Evolutionary conservation across 1,140 invertebrate species (phyloP), one percentile per base, ranked within the genome.

Genomic region (Magallana gigas): DNA sequence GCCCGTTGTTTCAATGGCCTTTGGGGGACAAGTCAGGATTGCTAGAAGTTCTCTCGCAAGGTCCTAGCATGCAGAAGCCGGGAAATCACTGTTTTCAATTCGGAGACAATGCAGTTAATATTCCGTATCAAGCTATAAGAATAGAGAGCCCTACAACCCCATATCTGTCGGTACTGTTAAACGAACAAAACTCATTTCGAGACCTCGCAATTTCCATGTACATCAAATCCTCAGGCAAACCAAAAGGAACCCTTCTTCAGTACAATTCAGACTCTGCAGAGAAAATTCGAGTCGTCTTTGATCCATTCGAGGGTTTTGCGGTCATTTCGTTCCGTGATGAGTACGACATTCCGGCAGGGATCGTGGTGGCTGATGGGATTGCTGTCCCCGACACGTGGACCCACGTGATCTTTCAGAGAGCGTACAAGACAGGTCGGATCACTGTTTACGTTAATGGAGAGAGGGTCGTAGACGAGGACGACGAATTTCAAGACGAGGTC

Each of bases 11-110:
- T 16, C 29, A 84, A 84, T 87, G 86, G 86, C 86, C 86, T 11
- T 58, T 87, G 5, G 86, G 82, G 12, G 83, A 87, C 57, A 84
- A 57, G 48, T 84, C 86, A 6, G 83, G 12, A 14, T 62, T 84
- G 8, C 12, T 62, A 18, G 86, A 87, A 23, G 86, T 87, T 64
- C 60, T 87, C 36, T 56, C 56, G 0, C 48, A 64, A 29, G 68
- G 56, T n/a, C 57, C 58, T 2, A 81, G 68, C 36, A 71, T 87
- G 64, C 12, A 58, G 11, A n/a, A 56, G 16, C 62, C 29, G 59
- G 86, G 64, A 14, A 84, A 84, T 29, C 59, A 87, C 16, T 87
- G 86, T 76, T 87, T 87, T 18, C n/a, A n/a, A n/a, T 84, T 87
- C 18, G 82, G 82, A 1, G 62, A 84, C 58, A 81, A 60, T 36